phyloP scores from a whole-genome alignment of 2,113 vertebrate species.

The Pardalotus punctatus region DNA sequence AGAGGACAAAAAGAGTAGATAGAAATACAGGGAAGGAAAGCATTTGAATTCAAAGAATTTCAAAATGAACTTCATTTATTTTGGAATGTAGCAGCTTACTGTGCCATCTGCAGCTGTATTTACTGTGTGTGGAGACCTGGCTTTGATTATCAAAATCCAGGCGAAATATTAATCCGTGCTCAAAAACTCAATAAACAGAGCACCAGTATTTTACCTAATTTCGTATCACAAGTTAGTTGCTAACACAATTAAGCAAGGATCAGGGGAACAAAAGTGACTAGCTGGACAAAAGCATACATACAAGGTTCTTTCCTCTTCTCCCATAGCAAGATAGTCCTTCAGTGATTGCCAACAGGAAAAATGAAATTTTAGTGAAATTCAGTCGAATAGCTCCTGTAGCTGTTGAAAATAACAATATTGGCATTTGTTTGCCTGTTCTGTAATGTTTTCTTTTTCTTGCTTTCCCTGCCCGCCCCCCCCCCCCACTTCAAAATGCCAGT shows the following conservation, averaged over 20 bases:
- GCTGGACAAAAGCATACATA: neutral
- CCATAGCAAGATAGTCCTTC: neutral
- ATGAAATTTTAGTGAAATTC: neutral
- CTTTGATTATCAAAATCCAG: neutral
- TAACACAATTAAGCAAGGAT: neutral
- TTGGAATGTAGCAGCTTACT: neutral
- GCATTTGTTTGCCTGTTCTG: neutral
- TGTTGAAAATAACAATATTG: neutral
- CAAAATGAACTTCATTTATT: neutral
- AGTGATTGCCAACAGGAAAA: neutral
- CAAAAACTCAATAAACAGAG: neutral
- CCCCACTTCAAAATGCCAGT: neutral
- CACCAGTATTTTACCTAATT: neutral
- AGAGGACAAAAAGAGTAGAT: neutral
- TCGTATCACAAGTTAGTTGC: neutral
- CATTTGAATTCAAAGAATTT: neutral
- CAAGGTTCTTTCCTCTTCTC: neutral
- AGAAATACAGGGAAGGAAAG: neutral
- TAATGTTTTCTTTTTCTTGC: neutral
- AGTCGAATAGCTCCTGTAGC: neutral
- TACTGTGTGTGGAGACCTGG: neutral
- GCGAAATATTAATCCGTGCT: neutral
- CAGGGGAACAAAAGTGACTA: neutral
- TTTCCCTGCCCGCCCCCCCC: rapidly evolving
- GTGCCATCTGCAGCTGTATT: neutral